These are phyloP conservation scores for Maccullochella peelii DNA, from an alignment of 2,113 vertebrate genomes.

Conservation along the genomic window DNA sequence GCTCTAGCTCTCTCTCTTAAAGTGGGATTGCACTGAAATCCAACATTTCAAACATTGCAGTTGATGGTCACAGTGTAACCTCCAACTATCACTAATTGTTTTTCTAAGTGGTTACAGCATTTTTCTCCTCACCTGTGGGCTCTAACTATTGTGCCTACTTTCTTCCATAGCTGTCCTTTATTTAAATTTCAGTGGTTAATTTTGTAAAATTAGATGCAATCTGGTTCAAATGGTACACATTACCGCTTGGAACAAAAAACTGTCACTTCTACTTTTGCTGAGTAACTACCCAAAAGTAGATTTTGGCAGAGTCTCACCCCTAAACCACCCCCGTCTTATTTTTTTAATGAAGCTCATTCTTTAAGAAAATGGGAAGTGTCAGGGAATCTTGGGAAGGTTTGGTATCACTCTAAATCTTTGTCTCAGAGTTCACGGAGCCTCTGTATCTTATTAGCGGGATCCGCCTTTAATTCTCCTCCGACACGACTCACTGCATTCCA, in stretches of 20 bases:
- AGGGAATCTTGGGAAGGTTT: slow-evolving; percentile 17
- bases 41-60: neutral
- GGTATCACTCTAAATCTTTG: slow-evolving; percentile 22
- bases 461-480: slow-evolving; percentile 41
- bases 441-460: slow-evolving; percentile 37
- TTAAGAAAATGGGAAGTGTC: slow-evolving; percentile 49
- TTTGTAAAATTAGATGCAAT: slow-evolving; percentile 14
- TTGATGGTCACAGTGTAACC: neutral
- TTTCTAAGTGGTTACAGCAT: neutral
- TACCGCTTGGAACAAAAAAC: slow-evolving; percentile 5
- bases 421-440: slow-evolving; percentile 9
- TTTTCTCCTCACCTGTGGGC: neutral
- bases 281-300: slow-evolving; percentile 10
- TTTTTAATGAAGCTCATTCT: slow-evolving; percentile 46
- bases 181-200: slow-evolving; percentile 4
- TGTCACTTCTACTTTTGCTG: slow-evolving; percentile 9
- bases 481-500: slow-evolving; percentile 38
- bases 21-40: slow-evolving; percentile 1
- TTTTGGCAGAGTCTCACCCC: slow-evolving; percentile 21
- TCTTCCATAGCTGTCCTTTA: slow-evolving; percentile 16
- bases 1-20: slow-evolving; percentile 22
- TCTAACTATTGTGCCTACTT: slow-evolving; percentile 3
- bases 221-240: slow-evolving; percentile 12
- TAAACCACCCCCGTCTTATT: slow-evolving; percentile 11
- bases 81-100: neutral